Evolutionary conservation across 2,888 invertebrate genomes (phyloP), one percentile per base, ranked within the genome.

Genomic region (Apocheima hispidaria): DNA sequence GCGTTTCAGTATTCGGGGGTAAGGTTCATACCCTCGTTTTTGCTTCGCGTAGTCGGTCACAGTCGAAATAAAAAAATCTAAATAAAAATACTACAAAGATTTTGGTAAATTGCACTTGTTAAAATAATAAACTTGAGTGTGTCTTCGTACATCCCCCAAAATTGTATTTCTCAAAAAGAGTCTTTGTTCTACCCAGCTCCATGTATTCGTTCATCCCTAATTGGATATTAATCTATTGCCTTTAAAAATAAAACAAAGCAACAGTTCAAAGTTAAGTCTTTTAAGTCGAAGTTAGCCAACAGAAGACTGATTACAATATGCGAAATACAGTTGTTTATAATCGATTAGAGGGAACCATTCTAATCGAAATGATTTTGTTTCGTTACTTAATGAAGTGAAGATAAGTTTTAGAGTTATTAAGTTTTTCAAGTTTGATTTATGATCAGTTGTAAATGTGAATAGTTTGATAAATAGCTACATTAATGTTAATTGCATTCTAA

Each of bases 321-420:
- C 40, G 38, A 55, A 68, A 70, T 68, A 54, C 60, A 71, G 75
- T 70, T 73, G 72, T 75, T 78, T 74, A 74, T 73, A 76, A 74
- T 70, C 70, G 71, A 78, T 75, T 76, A 74, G 69, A 26, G 46
- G 4, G 30, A 33, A 21, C 6, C 4, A 26, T 55, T 50, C 48
- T 28, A 12, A n/a, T 43, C 30, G 4, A 35, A 21, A 50, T 40
- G 30, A 21, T 50, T 43, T 16, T 26, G 35, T 48, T 51, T 52
- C 35, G 54, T 50, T 50, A 26, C 16, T 30, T 18, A 28, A 14
- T 43, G 23, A 23, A 43, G 43, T 26, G 26, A 43, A 26, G 43
- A 46, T 46, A 30, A 46, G 4, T 7, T 18, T 26, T 30, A 46
- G 18, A 44, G 26, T 26, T 28, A 30, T 46, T 28, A 46, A 30